These are phyloP conservation scores for Onychomys arenicola DNA, from an alignment of 2,797 vertebrate species.

Conservation along the genomic window DNA sequence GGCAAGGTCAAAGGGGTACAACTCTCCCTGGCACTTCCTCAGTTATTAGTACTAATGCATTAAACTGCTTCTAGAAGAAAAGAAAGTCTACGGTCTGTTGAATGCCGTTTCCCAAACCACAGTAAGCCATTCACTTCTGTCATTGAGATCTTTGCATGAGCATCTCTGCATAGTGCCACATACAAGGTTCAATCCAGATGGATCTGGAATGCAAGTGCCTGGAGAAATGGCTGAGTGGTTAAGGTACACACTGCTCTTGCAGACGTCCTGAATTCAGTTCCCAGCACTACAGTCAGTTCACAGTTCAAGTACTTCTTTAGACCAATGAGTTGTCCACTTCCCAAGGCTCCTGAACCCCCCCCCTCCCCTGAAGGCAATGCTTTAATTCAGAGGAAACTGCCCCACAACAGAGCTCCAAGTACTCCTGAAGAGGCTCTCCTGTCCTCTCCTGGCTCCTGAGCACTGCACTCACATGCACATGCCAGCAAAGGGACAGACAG, in stretches of 20 bases:
- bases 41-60: neutral
- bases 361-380: neutral
- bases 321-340: neutral
- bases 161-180: neutral
- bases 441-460: neutral
- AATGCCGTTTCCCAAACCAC: neutral
- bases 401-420: neutral
- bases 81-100: neutral
- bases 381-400: neutral
- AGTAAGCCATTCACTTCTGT: neutral
- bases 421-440: neutral
- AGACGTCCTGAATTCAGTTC: neutral
- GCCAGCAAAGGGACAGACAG: no score
- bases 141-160: neutral
- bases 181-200: neutral
- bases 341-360: neutral
- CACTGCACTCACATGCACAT: no score
- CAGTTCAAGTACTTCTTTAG: neutral
- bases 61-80: constrained; percentile 7
- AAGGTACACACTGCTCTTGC: no score
- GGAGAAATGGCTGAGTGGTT: neutral
- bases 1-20: neutral
- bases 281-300: neutral
- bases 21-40: neutral
- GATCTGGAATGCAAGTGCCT: neutral